Evolutionary conservation across 2,888 invertebrate genomes (phyloP).

Genomic region (Serrognathus titanus): DNA sequence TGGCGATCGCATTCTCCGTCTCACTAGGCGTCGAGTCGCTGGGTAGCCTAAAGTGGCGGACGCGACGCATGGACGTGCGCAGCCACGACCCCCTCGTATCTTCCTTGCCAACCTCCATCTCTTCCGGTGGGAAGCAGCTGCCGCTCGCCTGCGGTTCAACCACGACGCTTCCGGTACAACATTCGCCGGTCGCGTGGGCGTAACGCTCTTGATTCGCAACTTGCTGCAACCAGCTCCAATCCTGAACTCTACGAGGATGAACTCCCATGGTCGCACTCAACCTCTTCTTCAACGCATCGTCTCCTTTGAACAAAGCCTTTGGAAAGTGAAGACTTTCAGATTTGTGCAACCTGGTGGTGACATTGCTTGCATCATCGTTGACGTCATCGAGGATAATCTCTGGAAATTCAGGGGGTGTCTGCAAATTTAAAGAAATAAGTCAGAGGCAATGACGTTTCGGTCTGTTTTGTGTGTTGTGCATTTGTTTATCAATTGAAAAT

Average conservation of each 20-base stretch:
- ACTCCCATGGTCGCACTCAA: slow-evolving; percentile 28
- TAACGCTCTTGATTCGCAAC: slow-evolving; percentile 32
- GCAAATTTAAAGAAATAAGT: no score
- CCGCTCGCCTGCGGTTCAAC: slow-evolving; percentile 28
- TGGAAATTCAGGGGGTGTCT: no score
- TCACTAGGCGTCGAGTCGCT: slow-evolving; percentile 28
- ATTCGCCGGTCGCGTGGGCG: slow-evolving; percentile 38
- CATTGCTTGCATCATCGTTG: no score
- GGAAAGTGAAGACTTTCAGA: slow-evolving; percentile 4
- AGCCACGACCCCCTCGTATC: slow-evolving; percentile 48
- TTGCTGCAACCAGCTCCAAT: slow-evolving; percentile 44
- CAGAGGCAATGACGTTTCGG: no score
- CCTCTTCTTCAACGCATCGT: slow-evolving; percentile 26
- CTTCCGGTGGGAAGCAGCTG: slow-evolving; percentile 13
- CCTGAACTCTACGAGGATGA: slow-evolving; percentile 10
- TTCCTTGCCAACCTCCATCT: slow-evolving; percentile 19
- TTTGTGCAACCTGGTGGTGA: background rate
- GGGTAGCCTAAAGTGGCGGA: slow-evolving; percentile 53
- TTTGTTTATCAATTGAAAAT: no score
- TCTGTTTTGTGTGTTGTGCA: no score
- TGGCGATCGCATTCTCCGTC: background rate
- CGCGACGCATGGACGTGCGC: slow-evolving; percentile 56
- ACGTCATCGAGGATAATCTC: no score
- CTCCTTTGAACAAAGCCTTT: slow-evolving; percentile 23
- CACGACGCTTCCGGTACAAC: slow-evolving; percentile 41